Conservation (phyloP, 2,797 vertebrate species). For the Anas bernieri region DNA sequence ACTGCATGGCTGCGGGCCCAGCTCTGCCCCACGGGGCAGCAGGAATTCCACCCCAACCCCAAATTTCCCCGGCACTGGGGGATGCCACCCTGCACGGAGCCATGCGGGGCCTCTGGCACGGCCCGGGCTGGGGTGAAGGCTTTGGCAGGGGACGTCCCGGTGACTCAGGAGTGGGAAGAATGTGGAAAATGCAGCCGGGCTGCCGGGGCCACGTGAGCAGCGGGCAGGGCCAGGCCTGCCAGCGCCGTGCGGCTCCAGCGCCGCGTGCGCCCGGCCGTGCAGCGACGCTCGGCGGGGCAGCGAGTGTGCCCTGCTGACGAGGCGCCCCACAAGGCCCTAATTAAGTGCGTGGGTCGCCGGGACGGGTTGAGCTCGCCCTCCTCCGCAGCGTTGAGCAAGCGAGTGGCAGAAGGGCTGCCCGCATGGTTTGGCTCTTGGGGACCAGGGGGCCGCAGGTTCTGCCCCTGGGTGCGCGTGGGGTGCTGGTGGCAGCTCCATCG, state of each 20-base stretch:
- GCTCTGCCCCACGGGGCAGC: background rate
- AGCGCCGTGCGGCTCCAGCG: accelerated
- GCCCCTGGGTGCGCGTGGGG: background rate
- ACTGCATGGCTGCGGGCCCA: background rate
- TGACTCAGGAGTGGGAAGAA: constrained; percentile 53
- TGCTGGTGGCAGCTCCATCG: accelerated
- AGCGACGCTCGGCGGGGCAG: background rate
- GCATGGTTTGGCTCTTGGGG: background rate
- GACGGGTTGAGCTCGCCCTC: background rate
- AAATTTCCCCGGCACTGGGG: no score
- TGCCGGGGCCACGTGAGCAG: background rate
- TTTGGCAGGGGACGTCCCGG: background rate
- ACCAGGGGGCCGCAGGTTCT: background rate
- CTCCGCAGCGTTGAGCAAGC: background rate
- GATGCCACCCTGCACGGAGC: accelerated
- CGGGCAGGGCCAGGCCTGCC: constrained; percentile 56
- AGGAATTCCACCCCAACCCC: background rate
- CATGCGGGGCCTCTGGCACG: accelerated
- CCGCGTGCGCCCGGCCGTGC: background rate
- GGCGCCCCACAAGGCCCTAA: background rate
- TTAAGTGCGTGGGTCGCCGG: background rate
- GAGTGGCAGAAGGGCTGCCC: background rate
- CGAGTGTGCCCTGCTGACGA: constrained; percentile 31
- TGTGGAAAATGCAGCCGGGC: constrained; percentile 58
- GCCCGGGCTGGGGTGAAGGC: background rate